Evolutionary conservation across 2,888 invertebrate genomes (phyloP), one percentile per base, ranked within the genome.

Genomic region (Cylloceria caligata): DNA sequence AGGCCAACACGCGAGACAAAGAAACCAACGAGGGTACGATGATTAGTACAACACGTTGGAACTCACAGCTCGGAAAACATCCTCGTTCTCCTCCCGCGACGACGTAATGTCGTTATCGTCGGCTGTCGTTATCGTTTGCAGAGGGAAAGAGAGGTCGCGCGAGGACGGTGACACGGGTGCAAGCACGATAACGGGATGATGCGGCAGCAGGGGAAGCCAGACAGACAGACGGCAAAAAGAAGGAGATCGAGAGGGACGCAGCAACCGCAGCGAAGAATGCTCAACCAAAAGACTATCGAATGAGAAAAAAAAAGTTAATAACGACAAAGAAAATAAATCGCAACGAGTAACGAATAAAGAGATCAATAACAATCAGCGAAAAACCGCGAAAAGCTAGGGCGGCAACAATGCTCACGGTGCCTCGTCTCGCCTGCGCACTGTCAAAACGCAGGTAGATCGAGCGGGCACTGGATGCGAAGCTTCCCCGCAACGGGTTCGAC

Each of bases 401-500:
- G n/a, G 62, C 34, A 68, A 39, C 39, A 34, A 49, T 21, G 27
- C 79, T 47, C 45, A 47, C 75, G 71, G 57, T 76, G 39, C 47
- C 57, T 67, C 65, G 80, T 72, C 67, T 67, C 27, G 62, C 60
- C 49, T 49, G 72, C 60, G 72, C 76, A 77, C 67, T 73, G 73
- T n/a, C 42, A 19, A 60, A 68, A 68, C 72, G 45, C 67, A 52
- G 62, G 3, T 47, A 11, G 36, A 34, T 9, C 39, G 13, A 34
- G 21, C 19, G 36, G n/a, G 65, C 19, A 52, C 55, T 27, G 55
- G 77, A 73, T 72, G 55, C 81, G 72, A 62, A 24, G 36, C 34
- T 69, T 69, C 68, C 73, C 77, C 77, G 81, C 77, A 73, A 55
- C 47, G 81, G 81, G 81, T 77, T 77, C 77, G 62, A 45, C 16